phyloP scores from a whole-genome alignment of 1,140 invertebrate genomes.

The Bombus sibiricus region DNA sequence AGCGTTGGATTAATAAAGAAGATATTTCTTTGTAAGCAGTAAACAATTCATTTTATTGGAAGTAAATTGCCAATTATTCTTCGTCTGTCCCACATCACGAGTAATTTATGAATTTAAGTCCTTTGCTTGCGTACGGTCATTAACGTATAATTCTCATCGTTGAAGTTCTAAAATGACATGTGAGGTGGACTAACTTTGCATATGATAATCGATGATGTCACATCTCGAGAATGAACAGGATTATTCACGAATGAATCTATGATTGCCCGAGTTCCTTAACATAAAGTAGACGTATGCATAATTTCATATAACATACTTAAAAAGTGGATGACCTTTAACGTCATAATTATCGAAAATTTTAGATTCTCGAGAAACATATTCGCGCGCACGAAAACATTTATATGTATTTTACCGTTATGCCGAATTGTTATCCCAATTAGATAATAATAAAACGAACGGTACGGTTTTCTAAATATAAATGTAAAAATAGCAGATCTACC shows the following conservation, averaged over 20 bases:
- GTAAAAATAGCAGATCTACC: neutral
- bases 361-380: neutral
- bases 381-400: neutral
- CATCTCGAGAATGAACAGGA: slow-evolving; percentile 23
- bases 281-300: neutral
- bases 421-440: no score
- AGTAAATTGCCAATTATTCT: neutral
- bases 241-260: slow-evolving; percentile 9
- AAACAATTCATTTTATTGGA: neutral
- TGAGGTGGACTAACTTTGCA: slow-evolving; percentile 23
- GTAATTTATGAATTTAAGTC: neutral
- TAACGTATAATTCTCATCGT: neutral
- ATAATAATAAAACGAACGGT: neutral
- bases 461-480: neutral
- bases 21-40: neutral
- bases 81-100: neutral
- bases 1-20: neutral
- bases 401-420: neutral
- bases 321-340: neutral
- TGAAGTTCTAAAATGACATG: slow-evolving; percentile 13
- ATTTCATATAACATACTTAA: neutral
- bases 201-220: slow-evolving; percentile 65
- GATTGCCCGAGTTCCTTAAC: slow-evolving; percentile 16
- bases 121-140: neutral
- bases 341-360: neutral